A percentile compares a stretch with the other conserved stretches of the same genome.
phyloP scores from a whole-genome alignment of 2,888 invertebrate genomes.

The Lutraria lutraria region DNA sequence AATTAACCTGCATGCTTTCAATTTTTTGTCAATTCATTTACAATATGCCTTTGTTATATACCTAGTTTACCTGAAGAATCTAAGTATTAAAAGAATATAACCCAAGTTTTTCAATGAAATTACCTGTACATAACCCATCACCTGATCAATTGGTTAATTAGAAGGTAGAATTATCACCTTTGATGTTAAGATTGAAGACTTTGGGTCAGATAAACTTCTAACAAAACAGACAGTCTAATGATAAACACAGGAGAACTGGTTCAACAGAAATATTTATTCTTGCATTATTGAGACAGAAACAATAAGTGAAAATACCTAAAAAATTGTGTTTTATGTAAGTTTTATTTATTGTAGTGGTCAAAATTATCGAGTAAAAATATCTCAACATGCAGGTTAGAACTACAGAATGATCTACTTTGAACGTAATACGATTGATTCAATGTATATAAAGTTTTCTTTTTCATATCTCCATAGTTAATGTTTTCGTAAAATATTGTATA shows the following conservation, averaged over 20 bases:
- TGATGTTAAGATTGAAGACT: conserved; percentile 2
- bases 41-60: background rate
- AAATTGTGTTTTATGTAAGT: background rate
- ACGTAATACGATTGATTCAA: too few relatives aligned
- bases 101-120: background rate
- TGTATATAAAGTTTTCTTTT: too few relatives aligned
- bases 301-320: background rate
- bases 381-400: too few relatives aligned
- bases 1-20: background rate
- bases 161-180: background rate
- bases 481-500: too few relatives aligned
- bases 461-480: too few relatives aligned
- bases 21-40: background rate
- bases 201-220: background rate
- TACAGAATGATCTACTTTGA: too few relatives aligned
- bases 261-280: conserved; percentile 13
- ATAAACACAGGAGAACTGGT: background rate
- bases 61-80: background rate
- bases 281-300: background rate
- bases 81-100: background rate
- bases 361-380: too few relatives aligned
- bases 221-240: background rate
- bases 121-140: background rate
- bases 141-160: background rate
- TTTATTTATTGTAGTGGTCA: background rate